Evolutionary conservation across 2,888 invertebrate species (phyloP).

Genomic region (Hirudinaria manillensis): DNA sequence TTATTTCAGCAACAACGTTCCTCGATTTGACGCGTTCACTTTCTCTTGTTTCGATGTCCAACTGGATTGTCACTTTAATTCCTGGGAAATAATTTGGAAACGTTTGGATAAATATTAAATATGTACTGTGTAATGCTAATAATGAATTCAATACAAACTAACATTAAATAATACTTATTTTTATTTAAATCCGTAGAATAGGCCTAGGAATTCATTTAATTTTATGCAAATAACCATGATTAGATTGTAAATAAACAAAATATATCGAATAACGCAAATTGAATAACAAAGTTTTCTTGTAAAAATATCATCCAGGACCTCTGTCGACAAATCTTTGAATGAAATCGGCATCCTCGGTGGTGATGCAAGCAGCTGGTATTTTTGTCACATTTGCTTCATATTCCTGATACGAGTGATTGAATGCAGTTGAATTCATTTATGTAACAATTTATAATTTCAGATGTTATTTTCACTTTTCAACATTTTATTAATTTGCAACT

Average conservation of each 20-base stretch:
- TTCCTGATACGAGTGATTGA: not conserved
- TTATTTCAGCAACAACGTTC: conserved; percentile 57
- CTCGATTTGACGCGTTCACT: conserved; percentile 55
- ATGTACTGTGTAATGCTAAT: not conserved
- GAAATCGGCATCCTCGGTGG: conserved; percentile 72
- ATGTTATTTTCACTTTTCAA: no score
- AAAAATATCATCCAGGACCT: conserved; percentile 50
- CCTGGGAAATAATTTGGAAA: not conserved
- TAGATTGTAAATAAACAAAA: no score
- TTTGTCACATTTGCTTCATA: conserved; percentile 2
- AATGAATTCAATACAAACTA: no score
- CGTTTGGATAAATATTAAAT: not conserved
- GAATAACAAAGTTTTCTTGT: no score
- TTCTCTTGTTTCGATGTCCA: not conserved
- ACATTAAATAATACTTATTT: no score
- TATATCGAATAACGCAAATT: no score
- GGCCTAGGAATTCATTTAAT: conserved; percentile 1
- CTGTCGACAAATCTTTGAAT: conserved; percentile 63
- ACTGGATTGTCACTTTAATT: not conserved
- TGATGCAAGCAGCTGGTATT: conserved; percentile 58
- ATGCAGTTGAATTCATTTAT: no score
- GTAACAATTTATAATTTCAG: no score
- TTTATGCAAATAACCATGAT: not conserved
- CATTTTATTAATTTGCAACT: no score
- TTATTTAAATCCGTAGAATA: no score